A percentile compares a stretch with the other conserved stretches of the same genome.
These are phyloP conservation scores for Lumbricus terrestris DNA, from an alignment of 2,888 invertebrate genomes.

Conservation along the genomic window DNA sequence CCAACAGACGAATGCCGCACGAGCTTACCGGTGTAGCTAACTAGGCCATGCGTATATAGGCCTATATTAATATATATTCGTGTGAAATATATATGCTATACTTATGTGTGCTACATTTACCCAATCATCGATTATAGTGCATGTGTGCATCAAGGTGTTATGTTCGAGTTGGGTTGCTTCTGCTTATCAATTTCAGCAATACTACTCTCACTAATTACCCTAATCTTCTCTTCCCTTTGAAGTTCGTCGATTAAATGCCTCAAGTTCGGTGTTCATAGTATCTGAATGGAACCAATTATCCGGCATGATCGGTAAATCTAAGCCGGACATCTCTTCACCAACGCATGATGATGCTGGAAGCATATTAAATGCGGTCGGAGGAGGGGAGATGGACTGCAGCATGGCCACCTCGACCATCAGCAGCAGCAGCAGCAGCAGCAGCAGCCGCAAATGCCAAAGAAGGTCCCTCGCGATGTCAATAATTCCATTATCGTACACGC, in stretches of 20 bases:
- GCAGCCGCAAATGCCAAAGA: neutral
- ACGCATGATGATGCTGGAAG: neutral
- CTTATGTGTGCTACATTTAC: neutral
- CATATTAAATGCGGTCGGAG: neutral
- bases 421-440: too few relatives aligned
- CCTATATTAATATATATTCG: neutral
- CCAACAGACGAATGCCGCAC: too few relatives aligned
- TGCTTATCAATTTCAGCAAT: neutral
- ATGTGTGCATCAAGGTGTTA: neutral
- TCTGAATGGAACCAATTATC: neutral
- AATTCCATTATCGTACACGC: neutral
- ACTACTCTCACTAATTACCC: neutral
- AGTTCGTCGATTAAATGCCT: neutral
- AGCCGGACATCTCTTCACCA: neutral
- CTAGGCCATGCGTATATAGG: neutral
- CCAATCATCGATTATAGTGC: neutral
- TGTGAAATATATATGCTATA: too few relatives aligned
- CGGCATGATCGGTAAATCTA: neutral
- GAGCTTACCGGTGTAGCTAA: too few relatives aligned
- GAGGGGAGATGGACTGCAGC: neutral
- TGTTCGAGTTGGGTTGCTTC: neutral
- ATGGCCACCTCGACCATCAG: too few relatives aligned
- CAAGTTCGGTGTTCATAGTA: neutral
- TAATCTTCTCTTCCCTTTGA: neutral
- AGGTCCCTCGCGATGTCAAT: neutral